Percentiles rank a stretch among this genome's conserved stretches.
Evolutionary conservation across 2,888 invertebrate genomes (phyloP).

Genomic region (Augiades crinisus): DNA sequence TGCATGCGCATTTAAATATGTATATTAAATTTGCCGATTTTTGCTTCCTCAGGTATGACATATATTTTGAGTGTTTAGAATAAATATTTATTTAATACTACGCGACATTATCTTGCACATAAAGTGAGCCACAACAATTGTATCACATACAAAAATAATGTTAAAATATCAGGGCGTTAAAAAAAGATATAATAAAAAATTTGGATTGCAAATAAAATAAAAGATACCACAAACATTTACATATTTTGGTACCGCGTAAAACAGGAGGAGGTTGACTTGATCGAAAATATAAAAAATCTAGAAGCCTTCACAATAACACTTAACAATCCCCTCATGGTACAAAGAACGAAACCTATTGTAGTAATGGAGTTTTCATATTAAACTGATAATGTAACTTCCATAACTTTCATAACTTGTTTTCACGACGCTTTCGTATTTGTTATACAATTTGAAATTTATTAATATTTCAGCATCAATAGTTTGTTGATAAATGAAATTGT

Average conservation of each 20-base stretch:
- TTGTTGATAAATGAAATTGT: no score
- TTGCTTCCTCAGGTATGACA: slow-evolving; percentile 10
- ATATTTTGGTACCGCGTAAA: slow-evolving; percentile 58
- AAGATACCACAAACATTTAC: slow-evolving; percentile 17
- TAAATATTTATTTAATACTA: slow-evolving; percentile 5
- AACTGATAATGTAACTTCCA: slow-evolving; percentile 61
- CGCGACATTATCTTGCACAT: not conserved
- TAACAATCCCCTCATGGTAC: slow-evolving; percentile 72
- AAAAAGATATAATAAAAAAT: slow-evolving; percentile 43
- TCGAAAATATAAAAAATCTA: slow-evolving; percentile 49
- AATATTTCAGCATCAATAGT: no score
- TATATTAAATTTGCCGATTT: not conserved
- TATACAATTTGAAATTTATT: no score
- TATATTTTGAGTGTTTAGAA: slow-evolving; percentile 4
- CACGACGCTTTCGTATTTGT: slow-evolving; percentile 3
- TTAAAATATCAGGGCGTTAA: slow-evolving; percentile 69
- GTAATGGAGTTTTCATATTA: slow-evolving; percentile 30
- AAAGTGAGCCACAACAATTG: slow-evolving; percentile 10
- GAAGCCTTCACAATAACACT: slow-evolving; percentile 33
- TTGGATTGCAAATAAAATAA: slow-evolving; percentile 32
- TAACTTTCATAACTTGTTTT: slow-evolving; percentile 28
- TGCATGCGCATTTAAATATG: slow-evolving; percentile 7
- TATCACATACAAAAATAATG: slow-evolving; percentile 24
- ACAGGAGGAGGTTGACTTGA: slow-evolving; percentile 76
- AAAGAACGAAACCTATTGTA: slow-evolving; percentile 19